Base-by-base conservation (phyloP, 2,888 invertebrate species). In the Prosapia bicincta region DNA sequence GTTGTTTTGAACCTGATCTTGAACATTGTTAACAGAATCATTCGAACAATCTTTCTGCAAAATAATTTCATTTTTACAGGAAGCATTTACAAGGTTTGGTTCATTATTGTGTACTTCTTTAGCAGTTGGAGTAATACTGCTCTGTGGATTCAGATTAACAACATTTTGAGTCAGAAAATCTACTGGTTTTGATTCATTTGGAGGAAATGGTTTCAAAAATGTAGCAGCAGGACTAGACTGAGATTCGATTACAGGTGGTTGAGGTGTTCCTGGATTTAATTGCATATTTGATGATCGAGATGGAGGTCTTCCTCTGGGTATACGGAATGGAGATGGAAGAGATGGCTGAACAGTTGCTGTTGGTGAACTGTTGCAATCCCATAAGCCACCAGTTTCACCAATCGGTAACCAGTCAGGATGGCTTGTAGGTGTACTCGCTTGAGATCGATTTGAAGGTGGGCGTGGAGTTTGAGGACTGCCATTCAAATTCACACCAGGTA, bases 301-400 rank as follows among this genome's bases (percentile, higher is more conserved):
- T 30, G 89, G 91, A 30, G 90, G 90, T 80, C 89, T 86, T 0
- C 89, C 90, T 84, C 89, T 90, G 1, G 90, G 90, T 24, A 90
- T 89, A 81, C 90, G 85, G 81, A 91, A 91, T 10, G 90, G 86
- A 2, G 88, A 86, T 69, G 87, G 88, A 1, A 76, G 77, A 24
- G 80, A 70, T 1, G 76, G 23, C n/a, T 69, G 69, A n/a, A 69
- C 30, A 10, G 3, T 25, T 15, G 69, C 32, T 26, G 32, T 66
- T 25, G 75, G 32, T n/a, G 72, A 73, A 32, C 69, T 76, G 30
- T 69, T 76, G 32, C 23, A 68, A 23, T 76, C 76, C 76, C 76
- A 76, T 10, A 43, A 15, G 28, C 26, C 24, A 15, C 72, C 72
- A 13, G 43, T 28, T 3, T 65, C 30, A 3, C 54, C 28, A 23